A percentile compares a stretch with the other conserved stretches of the same genome.
These are phyloP conservation scores for Argyresthia goedartella DNA, from an alignment of 2,888 invertebrate species.

Conservation along the genomic window DNA sequence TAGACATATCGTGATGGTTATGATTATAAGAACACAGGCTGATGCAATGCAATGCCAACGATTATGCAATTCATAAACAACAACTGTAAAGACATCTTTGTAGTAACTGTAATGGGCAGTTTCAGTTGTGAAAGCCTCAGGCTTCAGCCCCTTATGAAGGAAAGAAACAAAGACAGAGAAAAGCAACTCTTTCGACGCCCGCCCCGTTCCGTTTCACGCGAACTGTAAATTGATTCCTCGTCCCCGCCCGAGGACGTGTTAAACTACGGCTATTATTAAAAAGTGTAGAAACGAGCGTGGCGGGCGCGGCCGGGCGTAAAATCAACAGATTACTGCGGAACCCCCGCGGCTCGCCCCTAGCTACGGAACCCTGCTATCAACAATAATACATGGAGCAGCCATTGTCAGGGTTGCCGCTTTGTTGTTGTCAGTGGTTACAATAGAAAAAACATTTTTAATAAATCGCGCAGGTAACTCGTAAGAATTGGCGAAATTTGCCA, in stretches of 20 bases:
- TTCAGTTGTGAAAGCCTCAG: not conserved
- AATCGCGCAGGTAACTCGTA: too few species aligned
- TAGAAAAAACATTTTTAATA: too few species aligned
- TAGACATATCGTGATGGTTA: too few species aligned
- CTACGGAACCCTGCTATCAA: constrained; percentile 20
- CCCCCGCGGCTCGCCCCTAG: constrained; percentile 44
- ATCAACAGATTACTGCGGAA: constrained; percentile 65
- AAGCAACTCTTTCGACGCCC: not conserved
- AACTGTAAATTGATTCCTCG: constrained; percentile 1
- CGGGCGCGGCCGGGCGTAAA: constrained; percentile 57
- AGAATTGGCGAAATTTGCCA: too few species aligned
- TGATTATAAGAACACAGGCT: too few species aligned
- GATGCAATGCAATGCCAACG: too few species aligned
- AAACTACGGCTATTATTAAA: constrained; percentile 58
- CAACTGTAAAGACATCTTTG: too few species aligned
- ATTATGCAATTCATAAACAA: too few species aligned
- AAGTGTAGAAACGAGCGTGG: constrained; percentile 40
- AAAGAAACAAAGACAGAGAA: not conserved
- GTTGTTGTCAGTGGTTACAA: not conserved
- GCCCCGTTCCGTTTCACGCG: not conserved
- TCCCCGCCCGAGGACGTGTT: constrained; percentile 41
- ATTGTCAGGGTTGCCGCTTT: constrained; percentile 37
- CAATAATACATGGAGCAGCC: constrained; percentile 58
- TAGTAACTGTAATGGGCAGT: too few species aligned
- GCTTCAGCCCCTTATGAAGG: not conserved